These are phyloP conservation scores for Protaetia brevitarsis DNA, from an alignment of 1,140 invertebrate species.

Conservation along the genomic window DNA sequence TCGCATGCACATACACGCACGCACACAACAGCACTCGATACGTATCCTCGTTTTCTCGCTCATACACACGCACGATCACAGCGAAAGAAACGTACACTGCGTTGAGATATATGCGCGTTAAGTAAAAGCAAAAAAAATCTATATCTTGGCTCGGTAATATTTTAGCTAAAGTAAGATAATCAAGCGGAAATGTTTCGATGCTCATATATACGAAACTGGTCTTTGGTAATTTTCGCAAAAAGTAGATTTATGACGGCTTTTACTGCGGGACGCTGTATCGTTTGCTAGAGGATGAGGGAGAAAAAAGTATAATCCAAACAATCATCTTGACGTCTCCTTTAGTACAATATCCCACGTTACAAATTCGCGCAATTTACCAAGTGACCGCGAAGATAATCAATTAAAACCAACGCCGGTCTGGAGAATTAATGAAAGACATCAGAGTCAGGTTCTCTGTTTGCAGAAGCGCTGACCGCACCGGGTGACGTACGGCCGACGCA, in stretches of 20 bases:
- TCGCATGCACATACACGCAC: conserved; percentile 1
- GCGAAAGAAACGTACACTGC: too few relatives aligned
- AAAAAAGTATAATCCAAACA: conserved; percentile 9
- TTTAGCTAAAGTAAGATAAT: too few relatives aligned
- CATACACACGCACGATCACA: background rate
- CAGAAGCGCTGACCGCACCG: conserved; percentile 11
- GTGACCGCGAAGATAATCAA: conserved; percentile 1
- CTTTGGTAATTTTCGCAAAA: too few relatives aligned
- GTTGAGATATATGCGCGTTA: too few relatives aligned
- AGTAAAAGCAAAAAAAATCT: too few relatives aligned
- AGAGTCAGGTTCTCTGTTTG: conserved; percentile 1
- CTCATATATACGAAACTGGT: too few relatives aligned
- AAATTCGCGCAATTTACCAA: conserved; percentile 6
- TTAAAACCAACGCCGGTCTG: conserved; percentile 9
- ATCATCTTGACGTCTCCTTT: conserved; percentile 2
- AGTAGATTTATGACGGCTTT: too few relatives aligned
- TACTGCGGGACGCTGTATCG: background rate
- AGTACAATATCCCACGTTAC: background rate
- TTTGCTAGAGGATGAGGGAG: background rate
- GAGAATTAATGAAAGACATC: conserved; percentile 18
- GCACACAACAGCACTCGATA: background rate
- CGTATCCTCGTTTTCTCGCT: background rate
- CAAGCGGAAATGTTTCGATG: too few relatives aligned
- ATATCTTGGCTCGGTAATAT: too few relatives aligned
- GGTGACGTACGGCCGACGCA: conserved; percentile 9